These are phyloP conservation scores for Parnassius glacialis DNA, from an alignment of 2,888 invertebrate species.

Conservation along the genomic window DNA sequence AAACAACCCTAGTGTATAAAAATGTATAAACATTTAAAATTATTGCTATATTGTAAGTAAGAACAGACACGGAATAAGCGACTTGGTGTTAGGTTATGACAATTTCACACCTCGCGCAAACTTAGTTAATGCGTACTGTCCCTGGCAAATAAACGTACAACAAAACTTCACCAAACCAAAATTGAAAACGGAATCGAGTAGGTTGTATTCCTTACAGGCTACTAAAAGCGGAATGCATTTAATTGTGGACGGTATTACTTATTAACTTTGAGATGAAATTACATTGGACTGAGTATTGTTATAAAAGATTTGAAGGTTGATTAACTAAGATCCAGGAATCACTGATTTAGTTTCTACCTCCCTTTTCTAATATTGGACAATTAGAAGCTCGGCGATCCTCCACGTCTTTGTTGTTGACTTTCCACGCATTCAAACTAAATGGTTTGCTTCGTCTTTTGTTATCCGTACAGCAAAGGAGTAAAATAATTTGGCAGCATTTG, in stretches of 20 bases:
- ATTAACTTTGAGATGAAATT: conserved; percentile 6
- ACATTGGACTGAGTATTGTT: background rate
- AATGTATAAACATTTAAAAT: background rate
- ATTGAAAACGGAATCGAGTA: conserved; percentile 17
- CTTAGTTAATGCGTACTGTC: conserved; percentile 22
- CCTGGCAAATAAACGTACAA: conserved; percentile 20
- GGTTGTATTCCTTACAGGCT: conserved; percentile 6
- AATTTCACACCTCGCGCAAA: conserved; percentile 20
- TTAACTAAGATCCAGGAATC: too few species aligned
- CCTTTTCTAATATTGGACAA: too few species aligned
- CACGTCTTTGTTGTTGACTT: too few species aligned
- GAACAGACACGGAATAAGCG: conserved; percentile 5
- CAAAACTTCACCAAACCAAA: conserved; percentile 17
- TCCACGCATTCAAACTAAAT: too few species aligned
- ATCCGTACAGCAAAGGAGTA: too few species aligned
- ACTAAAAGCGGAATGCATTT: conserved; percentile 14
- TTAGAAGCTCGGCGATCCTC: too few species aligned
- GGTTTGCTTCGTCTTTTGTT: too few species aligned
- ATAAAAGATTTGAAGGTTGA: too few species aligned
- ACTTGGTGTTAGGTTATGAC: background rate
- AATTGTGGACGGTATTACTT: conserved; percentile 7
- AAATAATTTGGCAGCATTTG: too few species aligned
- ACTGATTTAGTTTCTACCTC: too few species aligned
- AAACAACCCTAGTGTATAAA: too few species aligned
- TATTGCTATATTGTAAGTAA: conserved; percentile 18